Conservation (phyloP, 1,140 invertebrate species). For the Drosophila gunungcola region DNA sequence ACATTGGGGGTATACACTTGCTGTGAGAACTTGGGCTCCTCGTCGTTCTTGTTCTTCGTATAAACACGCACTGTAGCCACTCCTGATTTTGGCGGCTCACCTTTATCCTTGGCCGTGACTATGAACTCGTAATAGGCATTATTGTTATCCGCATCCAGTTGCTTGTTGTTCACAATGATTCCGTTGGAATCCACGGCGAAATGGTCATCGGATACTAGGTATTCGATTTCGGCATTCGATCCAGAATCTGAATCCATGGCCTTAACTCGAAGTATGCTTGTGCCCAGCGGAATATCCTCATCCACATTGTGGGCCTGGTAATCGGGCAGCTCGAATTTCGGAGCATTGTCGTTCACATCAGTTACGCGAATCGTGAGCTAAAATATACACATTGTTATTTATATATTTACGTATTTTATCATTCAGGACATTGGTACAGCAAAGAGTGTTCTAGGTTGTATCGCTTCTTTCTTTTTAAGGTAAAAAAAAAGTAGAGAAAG, state of each 20-base stretch:
- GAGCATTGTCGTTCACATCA: slow-evolving; percentile 97
- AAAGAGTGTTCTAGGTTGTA: background rate
- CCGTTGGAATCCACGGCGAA: slow-evolving; percentile 96
- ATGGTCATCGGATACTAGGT: slow-evolving; percentile 95
- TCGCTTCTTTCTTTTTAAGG: background rate
- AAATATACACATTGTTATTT: background rate
- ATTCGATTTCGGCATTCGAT: slow-evolving; percentile 96
- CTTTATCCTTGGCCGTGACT: slow-evolving; percentile 96
- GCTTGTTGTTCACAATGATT: slow-evolving; percentile 96
- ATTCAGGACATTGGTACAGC: background rate
- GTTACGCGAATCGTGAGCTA: slow-evolving; percentile 95
- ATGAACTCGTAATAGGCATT: slow-evolving; percentile 98
- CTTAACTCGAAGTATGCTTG: slow-evolving; percentile 95
- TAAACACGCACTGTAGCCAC: slow-evolving; percentile 96
- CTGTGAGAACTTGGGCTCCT: slow-evolving; percentile 97
- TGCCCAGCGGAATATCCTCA: slow-evolving; percentile 96
- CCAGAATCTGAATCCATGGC: slow-evolving; percentile 97
- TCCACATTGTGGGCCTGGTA: slow-evolving; percentile 98
- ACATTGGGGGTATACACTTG: slow-evolving; percentile 98
- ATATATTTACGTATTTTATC: background rate
- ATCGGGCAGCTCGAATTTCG: slow-evolving; percentile 97
- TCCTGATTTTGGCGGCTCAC: slow-evolving; percentile 95
- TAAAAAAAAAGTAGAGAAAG: background rate
- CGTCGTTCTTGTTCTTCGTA: slow-evolving; percentile 98
- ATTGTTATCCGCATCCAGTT: slow-evolving; percentile 97